Evolutionary conservation across 23 tunicate genomes (phyloP), one percentile per base, ranked within the genome.

Genomic region (Phallusia fumigata): DNA sequence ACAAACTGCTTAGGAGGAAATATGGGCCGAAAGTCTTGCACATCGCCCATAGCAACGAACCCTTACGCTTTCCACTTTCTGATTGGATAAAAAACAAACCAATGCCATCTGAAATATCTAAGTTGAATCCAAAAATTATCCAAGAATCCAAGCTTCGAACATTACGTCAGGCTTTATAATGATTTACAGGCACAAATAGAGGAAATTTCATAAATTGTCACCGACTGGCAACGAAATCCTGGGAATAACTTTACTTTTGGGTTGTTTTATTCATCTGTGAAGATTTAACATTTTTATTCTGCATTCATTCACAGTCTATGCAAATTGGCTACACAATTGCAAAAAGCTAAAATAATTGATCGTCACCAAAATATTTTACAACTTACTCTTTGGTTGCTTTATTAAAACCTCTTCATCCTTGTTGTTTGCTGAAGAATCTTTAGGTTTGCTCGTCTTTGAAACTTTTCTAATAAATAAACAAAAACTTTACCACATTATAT

Each of bases 1-100:
- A 35, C 34, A 90, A 44, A 35, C 80, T 33, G 12, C 95, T 64
- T 32, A 90, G 8, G 47, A 83, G 50, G 64, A 90, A 90, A 77
- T 64, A 90, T 8, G 95, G 90, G 49, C 95, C 95, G 81, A 86
- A 90, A 10, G 90, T 58, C 65, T 86, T 90, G 44, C 73, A 18
- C 79, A 90, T 30, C 36, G 89, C 85, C 52, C 75, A 77, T 19
- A 85, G 53, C 24, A 83, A 81, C 28, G 91, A 86, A 0, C 53
- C 79, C 65, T 88, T 88, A 18, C 40, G 33, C 31, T 69, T 73
- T 33, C 49, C 28, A 16, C 28, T 13, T 1, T 16, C 69, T 58
- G 13, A 58, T 40, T 5, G 47, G 10, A 58, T 1, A 58, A 58
- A 21, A 58, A 58, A 21, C 8, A 58, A 6, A 3, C 5, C 13